Conservation (phyloP, 2,888 invertebrate species). For the Helicoverpa assulta region DNA sequence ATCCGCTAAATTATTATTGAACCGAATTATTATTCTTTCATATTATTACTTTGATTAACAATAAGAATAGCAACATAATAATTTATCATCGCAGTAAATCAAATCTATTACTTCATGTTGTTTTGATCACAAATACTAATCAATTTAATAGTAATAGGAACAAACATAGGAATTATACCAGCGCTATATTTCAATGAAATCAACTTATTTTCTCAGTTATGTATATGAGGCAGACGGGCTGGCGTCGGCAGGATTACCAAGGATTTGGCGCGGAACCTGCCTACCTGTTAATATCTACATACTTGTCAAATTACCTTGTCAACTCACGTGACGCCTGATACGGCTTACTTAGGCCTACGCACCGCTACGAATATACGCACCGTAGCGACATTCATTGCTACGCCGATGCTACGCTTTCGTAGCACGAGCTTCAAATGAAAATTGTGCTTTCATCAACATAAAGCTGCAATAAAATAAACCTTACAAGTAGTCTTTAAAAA, state of each 20-base stretch:
- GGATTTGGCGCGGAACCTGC: constrained; percentile 54
- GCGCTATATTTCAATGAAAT: constrained; percentile 79
- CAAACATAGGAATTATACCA: constrained; percentile 68
- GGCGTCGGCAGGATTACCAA: constrained; percentile 75
- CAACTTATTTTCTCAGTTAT: constrained; percentile 80
- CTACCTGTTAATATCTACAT: constrained; percentile 62
- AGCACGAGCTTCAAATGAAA: constrained; percentile 34
- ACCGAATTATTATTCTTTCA: no score
- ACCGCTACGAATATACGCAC: constrained; percentile 43
- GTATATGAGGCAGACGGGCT: constrained; percentile 77
- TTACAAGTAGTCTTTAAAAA: constrained; percentile 29
- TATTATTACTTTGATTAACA: background rate
- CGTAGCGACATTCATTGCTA: constrained; percentile 51
- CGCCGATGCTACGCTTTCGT: constrained; percentile 60
- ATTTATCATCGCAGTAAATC: constrained; percentile 23
- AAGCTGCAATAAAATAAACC: background rate
- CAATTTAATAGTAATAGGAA: constrained; percentile 62
- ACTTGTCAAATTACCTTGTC: constrained; percentile 65
- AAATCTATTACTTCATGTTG: constrained; percentile 11
- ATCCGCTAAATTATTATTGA: background rate
- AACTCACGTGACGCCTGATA: constrained; percentile 60
- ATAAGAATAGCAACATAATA: background rate
- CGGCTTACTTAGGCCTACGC: constrained; percentile 46
- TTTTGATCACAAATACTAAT: constrained; percentile 42
- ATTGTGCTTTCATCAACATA: background rate